Base-by-base conservation (phyloP, 2,888 invertebrate genomes). In the Ectobius pallidus region DNA sequence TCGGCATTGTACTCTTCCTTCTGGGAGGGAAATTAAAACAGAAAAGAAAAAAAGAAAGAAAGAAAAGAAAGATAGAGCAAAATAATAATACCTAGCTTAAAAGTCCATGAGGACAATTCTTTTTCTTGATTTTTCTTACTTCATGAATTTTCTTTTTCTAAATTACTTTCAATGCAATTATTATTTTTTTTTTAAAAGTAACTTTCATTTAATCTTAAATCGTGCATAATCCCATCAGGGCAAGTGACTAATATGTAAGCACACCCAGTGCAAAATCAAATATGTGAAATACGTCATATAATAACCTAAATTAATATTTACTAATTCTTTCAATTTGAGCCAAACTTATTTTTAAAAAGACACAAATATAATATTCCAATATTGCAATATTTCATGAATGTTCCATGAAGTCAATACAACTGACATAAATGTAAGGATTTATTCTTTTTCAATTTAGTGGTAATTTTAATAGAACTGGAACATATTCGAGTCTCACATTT, bases 1-100 rank as follows among this genome's bases (percentile, higher is more conserved):
- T 94, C 84, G 92, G 91, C 84, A 93, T 89, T 78, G 94, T 92
- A 82, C 93, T 93, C 89, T 94, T 94, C 89, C 93, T 77, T 76
- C 75, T 77, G 71, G 72, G 67, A 68, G 70, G 52, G 71, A 71
- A 69, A 71, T 65, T 68, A 68, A 74, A 69, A 62, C 61, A 72
- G 68, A 72, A 72, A 71, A 70, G 49, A 55, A 73, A 76, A 55
- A 73, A 70, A 72, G 65, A 73, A 75, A 69, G 62, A 69, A 71
- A 70, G 63, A 73, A 69, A 71, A 46, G 18, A 69, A 73, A 71
- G 55, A 55, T 52, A 69, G 34, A 74, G 72, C 42, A 63, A 71
- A 65, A 70, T 55, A 69, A 72, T 69, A 63, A 34, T 62, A 69
- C 67, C 74, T 39, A 58, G 52, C 63, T 65, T 70, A 20, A 39